Conservation (phyloP, 2,113 vertebrate genomes). For the Dipodomys merriami region DNA sequence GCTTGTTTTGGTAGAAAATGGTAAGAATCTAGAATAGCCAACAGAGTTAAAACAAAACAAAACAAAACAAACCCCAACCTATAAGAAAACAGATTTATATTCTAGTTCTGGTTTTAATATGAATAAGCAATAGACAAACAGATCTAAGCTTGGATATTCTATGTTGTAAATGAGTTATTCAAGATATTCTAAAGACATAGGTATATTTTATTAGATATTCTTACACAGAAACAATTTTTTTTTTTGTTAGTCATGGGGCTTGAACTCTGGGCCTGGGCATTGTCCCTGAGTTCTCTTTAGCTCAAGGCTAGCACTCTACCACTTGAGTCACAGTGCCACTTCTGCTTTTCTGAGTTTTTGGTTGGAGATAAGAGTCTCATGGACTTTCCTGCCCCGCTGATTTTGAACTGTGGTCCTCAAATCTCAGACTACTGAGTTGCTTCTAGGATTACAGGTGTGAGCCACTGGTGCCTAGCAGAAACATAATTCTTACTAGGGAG, state of each 20-base stretch:
- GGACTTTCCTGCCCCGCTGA: too few species aligned
- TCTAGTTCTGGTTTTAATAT: background rate
- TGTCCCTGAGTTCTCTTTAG: too few species aligned
- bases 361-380: too few species aligned
- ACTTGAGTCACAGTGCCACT: too few species aligned
- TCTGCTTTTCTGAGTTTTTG: too few species aligned
- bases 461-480: too few species aligned
- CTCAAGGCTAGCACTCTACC: too few species aligned
- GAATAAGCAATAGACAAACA: conserved; percentile 27
- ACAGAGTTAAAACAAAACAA: conserved; percentile 34
- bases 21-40: conserved; percentile 33
- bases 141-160: background rate
- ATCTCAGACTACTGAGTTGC: too few species aligned
- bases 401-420: too few species aligned
- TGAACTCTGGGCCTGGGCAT: too few species aligned
- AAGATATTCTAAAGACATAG: conserved; percentile 11
- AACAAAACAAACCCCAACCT: background rate
- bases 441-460: too few species aligned
- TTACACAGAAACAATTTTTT: background rate
- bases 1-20: background rate
- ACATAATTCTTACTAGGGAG: background rate
- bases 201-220: conserved; percentile 40
- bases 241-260: too few species aligned
- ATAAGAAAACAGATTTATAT: background rate
- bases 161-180: background rate